phyloP scores from a whole-genome alignment of 2,113 vertebrate genomes.

The Chaetura pelagica region DNA sequence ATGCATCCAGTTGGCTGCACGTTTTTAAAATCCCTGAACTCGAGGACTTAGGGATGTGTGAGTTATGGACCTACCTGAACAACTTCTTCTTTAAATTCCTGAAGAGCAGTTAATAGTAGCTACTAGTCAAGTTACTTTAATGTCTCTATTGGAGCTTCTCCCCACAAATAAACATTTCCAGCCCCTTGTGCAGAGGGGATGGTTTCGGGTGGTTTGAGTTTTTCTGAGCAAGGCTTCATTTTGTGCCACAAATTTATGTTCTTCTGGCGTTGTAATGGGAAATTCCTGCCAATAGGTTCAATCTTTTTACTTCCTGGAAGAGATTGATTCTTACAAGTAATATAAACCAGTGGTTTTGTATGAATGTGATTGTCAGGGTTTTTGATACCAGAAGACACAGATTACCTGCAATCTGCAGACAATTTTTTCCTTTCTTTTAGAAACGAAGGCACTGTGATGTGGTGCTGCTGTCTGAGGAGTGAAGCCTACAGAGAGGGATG shows the following conservation, averaged over 20 bases:
- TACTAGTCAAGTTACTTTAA: neutral
- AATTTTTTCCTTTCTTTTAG: neutral
- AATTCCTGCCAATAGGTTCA: neutral
- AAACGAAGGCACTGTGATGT: too few species aligned
- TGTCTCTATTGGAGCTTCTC: neutral
- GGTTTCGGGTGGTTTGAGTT: neutral
- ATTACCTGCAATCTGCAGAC: neutral
- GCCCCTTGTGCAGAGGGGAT: neutral
- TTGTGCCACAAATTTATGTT: neutral
- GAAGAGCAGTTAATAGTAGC: neutral
- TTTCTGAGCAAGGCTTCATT: neutral
- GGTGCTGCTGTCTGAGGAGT: neutral
- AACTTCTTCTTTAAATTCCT: neutral
- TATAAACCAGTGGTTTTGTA: neutral
- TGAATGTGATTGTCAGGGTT: neutral
- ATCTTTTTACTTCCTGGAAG: neutral
- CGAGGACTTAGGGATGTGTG: fast-evolving
- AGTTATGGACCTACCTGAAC: neutral
- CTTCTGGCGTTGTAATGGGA: neutral
- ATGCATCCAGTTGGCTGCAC: neutral
- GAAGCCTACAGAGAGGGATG: neutral
- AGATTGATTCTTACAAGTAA: neutral
- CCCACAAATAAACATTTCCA: neutral
- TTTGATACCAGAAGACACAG: neutral
- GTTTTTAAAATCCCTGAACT: neutral